Percentiles rank a stretch among this genome's conserved stretches.
phyloP scores from a whole-genome alignment of 1,140 invertebrate genomes.

The Drosophila orena region DNA sequence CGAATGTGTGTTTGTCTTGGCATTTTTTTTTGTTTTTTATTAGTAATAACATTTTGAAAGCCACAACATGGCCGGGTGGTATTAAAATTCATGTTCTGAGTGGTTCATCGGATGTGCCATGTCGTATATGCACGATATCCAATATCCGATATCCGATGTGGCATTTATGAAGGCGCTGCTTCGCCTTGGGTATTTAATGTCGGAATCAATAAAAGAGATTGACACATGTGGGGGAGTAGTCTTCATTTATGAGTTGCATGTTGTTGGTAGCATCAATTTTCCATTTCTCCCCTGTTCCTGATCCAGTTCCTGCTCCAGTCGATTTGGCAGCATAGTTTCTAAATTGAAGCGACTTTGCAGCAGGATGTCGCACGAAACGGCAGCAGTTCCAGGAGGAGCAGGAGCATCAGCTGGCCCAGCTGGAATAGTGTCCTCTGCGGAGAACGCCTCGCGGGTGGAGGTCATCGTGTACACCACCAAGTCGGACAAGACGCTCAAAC shows the following conservation, averaged over 20 bases:
- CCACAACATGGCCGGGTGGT: slow-evolving; percentile 64
- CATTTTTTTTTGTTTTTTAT: slow-evolving; percentile 79
- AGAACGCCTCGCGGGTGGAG: slow-evolving; percentile 74
- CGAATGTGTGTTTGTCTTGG: slow-evolving; percentile 33
- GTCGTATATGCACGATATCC: slow-evolving; percentile 9
- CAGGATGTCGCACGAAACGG: slow-evolving; percentile 70
- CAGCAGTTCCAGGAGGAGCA: slow-evolving; percentile 5
- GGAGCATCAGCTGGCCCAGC: background rate
- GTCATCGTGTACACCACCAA: slow-evolving; percentile 81
- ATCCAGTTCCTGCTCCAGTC: no score
- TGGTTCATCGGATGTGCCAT: slow-evolving; percentile 27
- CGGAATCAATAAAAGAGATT: slow-evolving; percentile 81
- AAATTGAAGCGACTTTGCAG: slow-evolving; percentile 30
- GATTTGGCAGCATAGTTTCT: slow-evolving; percentile 1
- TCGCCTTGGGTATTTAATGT: slow-evolving; percentile 68
- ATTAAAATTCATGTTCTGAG: slow-evolving; percentile 59
- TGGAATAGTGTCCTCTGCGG: slow-evolving; percentile 13
- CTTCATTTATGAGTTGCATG: slow-evolving; percentile 23
- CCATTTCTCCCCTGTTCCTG: slow-evolving; percentile 4
- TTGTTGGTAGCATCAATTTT: slow-evolving; percentile 70
- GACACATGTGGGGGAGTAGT: slow-evolving; percentile 51
- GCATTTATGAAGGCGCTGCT: slow-evolving; percentile 5
- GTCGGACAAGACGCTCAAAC: slow-evolving; percentile 81
- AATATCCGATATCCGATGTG: slow-evolving; percentile 23
- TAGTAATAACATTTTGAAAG: slow-evolving; percentile 80